Evolutionary conservation across 1,140 invertebrate species (phyloP).

Genomic region (Scylla paramamosain): DNA sequence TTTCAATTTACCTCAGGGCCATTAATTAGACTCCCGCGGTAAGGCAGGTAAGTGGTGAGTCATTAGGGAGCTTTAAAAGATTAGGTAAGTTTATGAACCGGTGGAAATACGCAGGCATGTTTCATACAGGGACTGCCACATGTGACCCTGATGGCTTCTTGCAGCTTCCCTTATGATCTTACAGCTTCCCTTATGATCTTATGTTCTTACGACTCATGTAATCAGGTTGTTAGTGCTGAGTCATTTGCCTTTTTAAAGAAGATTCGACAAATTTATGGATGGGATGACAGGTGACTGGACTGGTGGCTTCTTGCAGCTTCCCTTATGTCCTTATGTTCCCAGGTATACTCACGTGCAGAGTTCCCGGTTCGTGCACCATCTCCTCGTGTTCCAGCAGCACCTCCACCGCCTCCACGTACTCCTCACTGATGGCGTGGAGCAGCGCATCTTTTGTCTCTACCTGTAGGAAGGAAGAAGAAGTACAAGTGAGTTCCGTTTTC

Average conservation of each 20-base stretch:
- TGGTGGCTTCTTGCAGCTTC: too few species aligned
- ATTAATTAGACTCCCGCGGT: background rate
- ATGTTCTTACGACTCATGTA: background rate
- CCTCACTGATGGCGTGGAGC: conserved; percentile 97
- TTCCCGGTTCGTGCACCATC: conserved; percentile 87
- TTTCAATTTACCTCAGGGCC: background rate
- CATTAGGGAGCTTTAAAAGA: background rate
- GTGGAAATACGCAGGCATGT: background rate
- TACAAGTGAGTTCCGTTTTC: too few species aligned
- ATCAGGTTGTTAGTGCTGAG: background rate
- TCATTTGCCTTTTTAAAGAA: too few species aligned
- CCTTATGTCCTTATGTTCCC: too few species aligned
- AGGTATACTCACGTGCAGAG: conserved; percentile 87
- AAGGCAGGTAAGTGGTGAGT: background rate
- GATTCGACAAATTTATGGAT: background rate
- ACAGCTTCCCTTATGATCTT: background rate
- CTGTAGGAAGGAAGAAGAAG: conserved; percentile 78
- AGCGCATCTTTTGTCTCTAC: conserved; percentile 95
- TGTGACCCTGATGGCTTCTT: background rate
- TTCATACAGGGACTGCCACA: background rate
- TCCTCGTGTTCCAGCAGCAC: conserved; percentile 96
- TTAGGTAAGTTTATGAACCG: too few species aligned
- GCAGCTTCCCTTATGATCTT: background rate
- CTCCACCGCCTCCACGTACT: conserved; percentile 99
- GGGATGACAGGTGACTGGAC: too few species aligned